Evolutionary conservation across 2,888 invertebrate genomes (phyloP), one percentile per base, ranked within the genome.

Genomic region (Caenorhabditis sp.): DNA sequence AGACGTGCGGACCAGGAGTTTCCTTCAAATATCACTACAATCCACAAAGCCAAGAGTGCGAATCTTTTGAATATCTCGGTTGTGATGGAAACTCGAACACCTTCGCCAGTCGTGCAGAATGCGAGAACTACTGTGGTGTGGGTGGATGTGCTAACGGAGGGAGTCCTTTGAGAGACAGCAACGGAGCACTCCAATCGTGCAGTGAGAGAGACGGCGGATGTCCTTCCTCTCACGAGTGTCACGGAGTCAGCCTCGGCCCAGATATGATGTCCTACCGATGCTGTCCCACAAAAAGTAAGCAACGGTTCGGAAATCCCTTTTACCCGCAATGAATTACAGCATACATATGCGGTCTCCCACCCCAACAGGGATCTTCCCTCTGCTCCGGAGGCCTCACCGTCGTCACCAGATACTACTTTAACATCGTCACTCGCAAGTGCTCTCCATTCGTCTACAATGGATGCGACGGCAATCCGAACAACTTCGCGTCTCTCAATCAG

Each of bases 51-150:
- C 79, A 83, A 37, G 82, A 79, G 30, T 86, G 85, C 62, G 82
- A 82, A 46, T 81, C 81, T 2, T 82, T 81, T 27, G 84, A 86
- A 22, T 86, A 85, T 52, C 63, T 81, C 3, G 85, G 85, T 5
- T 86, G 86, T 53, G 86, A 86, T 41, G 86, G 86, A 22, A 86
- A 86, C 37, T 78, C 83, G 17, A 86, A 86, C 61, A 86, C 83
- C 6, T 86, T 86, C 39, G 80, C 85, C 1, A 78, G 80, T 15
- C 56, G 82, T 22, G 53, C 74, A 2, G 81, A 81, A 24, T 86
- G 86, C 63, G 85, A 85, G 46, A 77, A 79, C 15, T 86, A 81
- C 72, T 86, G 86, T 68, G 83, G 84, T 13, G 85, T 83, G n/a
- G 84, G 86, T 26, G 85, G 83, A 22, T 85, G 85, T 71, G 75